Evolutionary conservation across 2,797 vertebrate genomes (phyloP).

Genomic region (Xiphophorus birchmanni): DNA sequence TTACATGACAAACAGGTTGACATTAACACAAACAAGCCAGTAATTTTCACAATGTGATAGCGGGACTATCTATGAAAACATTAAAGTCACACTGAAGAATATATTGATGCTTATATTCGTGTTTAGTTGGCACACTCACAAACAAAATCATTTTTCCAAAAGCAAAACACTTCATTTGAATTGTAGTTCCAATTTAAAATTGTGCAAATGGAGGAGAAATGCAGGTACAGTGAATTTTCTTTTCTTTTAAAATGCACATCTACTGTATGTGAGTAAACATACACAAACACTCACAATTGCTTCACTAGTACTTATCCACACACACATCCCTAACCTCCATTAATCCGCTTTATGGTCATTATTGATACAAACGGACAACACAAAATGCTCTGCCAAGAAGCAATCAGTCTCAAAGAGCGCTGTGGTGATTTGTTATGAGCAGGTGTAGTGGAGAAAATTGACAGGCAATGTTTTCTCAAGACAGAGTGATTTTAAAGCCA

Average conservation of each 20-base stretch:
- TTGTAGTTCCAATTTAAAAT: slow-evolving; percentile 1
- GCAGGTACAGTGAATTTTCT: slow-evolving; percentile 1
- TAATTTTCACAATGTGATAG: slow-evolving; percentile 13
- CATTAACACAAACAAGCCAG: slow-evolving; percentile 42
- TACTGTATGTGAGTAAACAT: slow-evolving; percentile 20
- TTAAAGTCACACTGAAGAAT: slow-evolving; percentile 23
- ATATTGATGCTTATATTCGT: slow-evolving; percentile 16
- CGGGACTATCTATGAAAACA: slow-evolving; percentile 27
- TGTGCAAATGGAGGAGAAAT: slow-evolving; percentile 10
- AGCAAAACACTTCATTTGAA: slow-evolving; percentile 20
- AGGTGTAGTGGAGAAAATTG: slow-evolving; percentile 69
- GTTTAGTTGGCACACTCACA: slow-evolving; percentile 6
- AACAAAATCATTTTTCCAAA: slow-evolving; percentile 8
- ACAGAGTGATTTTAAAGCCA: slow-evolving; percentile 63
- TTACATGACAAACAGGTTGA: slow-evolving; percentile 60
- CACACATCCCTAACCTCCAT: slow-evolving; percentile 39
- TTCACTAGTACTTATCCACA: slow-evolving; percentile 33
- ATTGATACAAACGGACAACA: slow-evolving; percentile 65
- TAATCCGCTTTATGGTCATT: slow-evolving; percentile 46
- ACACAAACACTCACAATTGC: slow-evolving; percentile 22
- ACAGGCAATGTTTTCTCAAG: slow-evolving; percentile 69
- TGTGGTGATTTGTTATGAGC: slow-evolving; percentile 72
- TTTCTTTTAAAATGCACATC: slow-evolving; percentile 15
- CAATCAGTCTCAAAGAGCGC: slow-evolving; percentile 56
- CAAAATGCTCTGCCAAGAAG: slow-evolving; percentile 60